phyloP scores from a whole-genome alignment of 2,888 invertebrate genomes.

The Calephelis perditalis region DNA sequence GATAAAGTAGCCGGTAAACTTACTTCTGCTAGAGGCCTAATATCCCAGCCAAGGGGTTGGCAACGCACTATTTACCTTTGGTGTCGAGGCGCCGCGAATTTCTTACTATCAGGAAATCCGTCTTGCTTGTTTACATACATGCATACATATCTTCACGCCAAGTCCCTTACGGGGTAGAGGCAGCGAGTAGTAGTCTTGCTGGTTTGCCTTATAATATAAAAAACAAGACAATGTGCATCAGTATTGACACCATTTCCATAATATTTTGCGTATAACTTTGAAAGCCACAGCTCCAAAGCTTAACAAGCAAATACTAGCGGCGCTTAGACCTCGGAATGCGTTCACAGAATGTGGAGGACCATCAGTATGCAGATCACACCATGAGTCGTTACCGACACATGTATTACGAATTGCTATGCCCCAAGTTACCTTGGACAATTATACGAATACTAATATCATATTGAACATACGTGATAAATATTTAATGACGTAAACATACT shows the following conservation, averaged over 20 bases:
- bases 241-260: not conserved
- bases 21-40: no score
- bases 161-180: no score
- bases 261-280: not conserved
- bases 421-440: slow-evolving; percentile 58
- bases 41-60: no score
- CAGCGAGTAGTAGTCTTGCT: no score
- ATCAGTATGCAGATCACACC: slow-evolving; percentile 65
- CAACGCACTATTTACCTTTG: no score
- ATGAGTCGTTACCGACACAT: slow-evolving; percentile 56
- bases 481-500: slow-evolving; percentile 19
- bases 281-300: not conserved
- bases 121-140: no score
- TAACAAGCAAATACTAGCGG: slow-evolving; percentile 12
- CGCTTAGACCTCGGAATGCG: slow-evolving; percentile 47
- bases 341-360: slow-evolving; percentile 50
- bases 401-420: slow-evolving; percentile 37
- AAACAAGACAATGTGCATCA: no score
- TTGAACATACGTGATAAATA: slow-evolving; percentile 42
- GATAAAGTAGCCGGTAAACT: no score
- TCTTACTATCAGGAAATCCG: no score
- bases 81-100: no score
- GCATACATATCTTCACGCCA: no score
- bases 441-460: slow-evolving; percentile 47
- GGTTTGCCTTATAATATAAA: no score